These are phyloP conservation scores for Albula glossodonta DNA, from an alignment of 2,113 vertebrate genomes.

Conservation along the genomic window DNA sequence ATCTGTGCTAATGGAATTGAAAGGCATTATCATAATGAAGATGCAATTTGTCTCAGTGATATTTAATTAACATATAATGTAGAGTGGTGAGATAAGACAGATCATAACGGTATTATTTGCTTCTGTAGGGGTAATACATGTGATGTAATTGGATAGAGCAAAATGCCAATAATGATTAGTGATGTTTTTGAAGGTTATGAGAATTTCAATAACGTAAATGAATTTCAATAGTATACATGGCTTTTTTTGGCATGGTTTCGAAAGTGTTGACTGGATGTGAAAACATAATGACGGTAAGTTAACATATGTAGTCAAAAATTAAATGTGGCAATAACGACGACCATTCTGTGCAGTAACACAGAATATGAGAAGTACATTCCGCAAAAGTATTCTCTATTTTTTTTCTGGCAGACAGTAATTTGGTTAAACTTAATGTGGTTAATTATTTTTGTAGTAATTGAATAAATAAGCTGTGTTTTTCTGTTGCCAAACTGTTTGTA, in stretches of 20 bases:
- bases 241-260: no score
- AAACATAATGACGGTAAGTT: no score
- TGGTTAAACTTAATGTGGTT: no score
- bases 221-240: no score
- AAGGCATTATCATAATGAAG: constrained; percentile 16
- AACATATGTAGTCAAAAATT: no score
- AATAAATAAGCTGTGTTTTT: background rate
- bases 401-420: background rate
- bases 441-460: background rate
- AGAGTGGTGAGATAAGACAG: background rate
- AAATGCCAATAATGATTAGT: background rate
- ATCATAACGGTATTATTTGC: background rate
- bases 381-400: background rate
- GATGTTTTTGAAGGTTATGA: background rate
- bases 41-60: constrained; percentile 4
- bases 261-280: no score
- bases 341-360: background rate
- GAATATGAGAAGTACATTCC: background rate
- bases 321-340: no score
- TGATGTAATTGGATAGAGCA: background rate
- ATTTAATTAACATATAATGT: background rate
- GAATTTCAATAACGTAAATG: no score
- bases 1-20: constrained; percentile 12
- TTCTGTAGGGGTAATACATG: background rate
- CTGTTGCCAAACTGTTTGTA: background rate